These are phyloP conservation scores for Pseudoatta argentina DNA, from an alignment of 1,140 invertebrate species.

Conservation along the genomic window DNA sequence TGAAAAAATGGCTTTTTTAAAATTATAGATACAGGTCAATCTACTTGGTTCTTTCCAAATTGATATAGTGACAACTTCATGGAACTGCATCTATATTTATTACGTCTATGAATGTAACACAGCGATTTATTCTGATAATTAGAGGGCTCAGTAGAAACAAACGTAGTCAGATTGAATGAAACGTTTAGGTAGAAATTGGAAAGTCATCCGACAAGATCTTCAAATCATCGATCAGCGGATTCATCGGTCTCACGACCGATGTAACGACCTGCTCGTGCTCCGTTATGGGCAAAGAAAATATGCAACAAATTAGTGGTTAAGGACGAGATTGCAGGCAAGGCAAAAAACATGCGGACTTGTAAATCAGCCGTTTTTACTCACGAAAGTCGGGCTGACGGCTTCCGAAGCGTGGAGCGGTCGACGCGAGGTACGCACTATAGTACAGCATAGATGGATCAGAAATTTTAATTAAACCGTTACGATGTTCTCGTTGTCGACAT, in stretches of 20 bases:
- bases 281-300: not conserved
- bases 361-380: slow-evolving; percentile 56
- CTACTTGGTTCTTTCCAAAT: no score
- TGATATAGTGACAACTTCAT: no score
- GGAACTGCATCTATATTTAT: no score
- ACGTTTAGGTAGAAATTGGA: not conserved
- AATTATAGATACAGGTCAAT: no score
- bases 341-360: slow-evolving; percentile 45
- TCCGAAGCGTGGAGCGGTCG: slow-evolving; percentile 43
- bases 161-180: not conserved
- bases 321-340: slow-evolving; percentile 9
- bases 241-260: not conserved
- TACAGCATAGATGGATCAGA: slow-evolving; percentile 38
- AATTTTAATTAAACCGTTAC: slow-evolving; percentile 54
- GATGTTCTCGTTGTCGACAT: not conserved
- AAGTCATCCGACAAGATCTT: not conserved
- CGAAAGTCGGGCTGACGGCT: slow-evolving; percentile 35
- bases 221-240: not conserved
- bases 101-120: not conserved
- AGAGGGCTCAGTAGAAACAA: not conserved
- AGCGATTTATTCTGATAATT: not conserved
- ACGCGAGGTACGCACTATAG: not conserved
- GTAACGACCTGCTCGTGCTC: not conserved
- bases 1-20: no score
- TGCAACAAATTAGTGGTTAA: slow-evolving; percentile 33